These are phyloP conservation scores for Smithornis capensis DNA, from an alignment of 2,113 vertebrate species.

Conservation along the genomic window DNA sequence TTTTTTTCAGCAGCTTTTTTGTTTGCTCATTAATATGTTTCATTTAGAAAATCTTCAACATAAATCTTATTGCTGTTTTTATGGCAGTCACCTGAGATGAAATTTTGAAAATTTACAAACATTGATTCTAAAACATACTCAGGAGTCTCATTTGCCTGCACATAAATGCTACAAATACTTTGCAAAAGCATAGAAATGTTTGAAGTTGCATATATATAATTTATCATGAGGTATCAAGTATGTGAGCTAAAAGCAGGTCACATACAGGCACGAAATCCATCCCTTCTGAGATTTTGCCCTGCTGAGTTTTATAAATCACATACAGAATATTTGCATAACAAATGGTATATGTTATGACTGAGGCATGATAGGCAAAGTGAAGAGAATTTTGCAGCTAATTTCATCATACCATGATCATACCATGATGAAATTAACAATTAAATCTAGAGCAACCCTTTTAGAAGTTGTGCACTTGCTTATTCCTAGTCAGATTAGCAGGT, in stretches of 20 bases:
- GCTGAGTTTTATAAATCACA: conserved; percentile 7
- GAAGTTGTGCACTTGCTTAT: not conserved
- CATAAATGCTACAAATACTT: conserved; percentile 14
- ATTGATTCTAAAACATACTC: not conserved
- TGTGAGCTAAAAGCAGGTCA: not conserved
- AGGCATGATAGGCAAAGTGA: not conserved
- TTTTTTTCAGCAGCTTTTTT: not conserved
- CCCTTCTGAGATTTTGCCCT: conserved; percentile 31
- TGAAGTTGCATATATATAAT: conserved; percentile 12
- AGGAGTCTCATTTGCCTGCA: not conserved
- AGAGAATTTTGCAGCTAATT: too few relatives aligned
- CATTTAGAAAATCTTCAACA: not conserved
- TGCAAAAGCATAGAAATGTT: not conserved
- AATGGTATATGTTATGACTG: not conserved
- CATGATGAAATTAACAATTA: not conserved
- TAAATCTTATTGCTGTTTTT: not conserved
- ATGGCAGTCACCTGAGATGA: not conserved
- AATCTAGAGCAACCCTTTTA: not conserved
- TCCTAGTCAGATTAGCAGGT: not conserved
- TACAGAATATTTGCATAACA: not conserved
- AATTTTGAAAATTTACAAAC: not conserved
- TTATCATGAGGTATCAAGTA: conserved; percentile 3
- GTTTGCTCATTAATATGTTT: not conserved
- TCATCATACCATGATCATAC: too few relatives aligned
- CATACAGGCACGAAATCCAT: conserved; percentile 25